phyloP scores from a whole-genome alignment of 2,113 vertebrate species.

The Charina bottae region DNA sequence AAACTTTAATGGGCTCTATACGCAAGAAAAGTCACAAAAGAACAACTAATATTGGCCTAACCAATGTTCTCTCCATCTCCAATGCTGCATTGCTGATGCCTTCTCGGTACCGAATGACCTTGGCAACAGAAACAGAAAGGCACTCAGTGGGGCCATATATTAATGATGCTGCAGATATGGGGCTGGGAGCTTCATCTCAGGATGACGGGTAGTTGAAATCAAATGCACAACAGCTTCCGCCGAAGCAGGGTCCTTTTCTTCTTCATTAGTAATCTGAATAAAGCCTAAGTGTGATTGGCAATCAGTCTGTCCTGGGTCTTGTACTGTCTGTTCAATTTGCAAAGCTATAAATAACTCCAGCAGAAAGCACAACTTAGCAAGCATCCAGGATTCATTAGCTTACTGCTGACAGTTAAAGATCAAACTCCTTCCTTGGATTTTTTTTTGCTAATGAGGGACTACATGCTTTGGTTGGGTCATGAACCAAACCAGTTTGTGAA shows the following conservation, averaged over 20 bases:
- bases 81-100: not conserved
- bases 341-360: constrained; percentile 18
- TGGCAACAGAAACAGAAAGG: constrained; percentile 8
- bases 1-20: not conserved
- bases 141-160: constrained; percentile 12
- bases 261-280: constrained; percentile 24
- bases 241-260: not conserved
- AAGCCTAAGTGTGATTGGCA: constrained; percentile 10
- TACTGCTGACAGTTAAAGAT: constrained; percentile 6
- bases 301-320: constrained; percentile 9
- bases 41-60: not conserved
- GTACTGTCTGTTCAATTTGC: constrained; percentile 25
- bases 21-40: not conserved
- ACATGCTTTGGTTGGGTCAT: not conserved
- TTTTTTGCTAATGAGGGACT: constrained; percentile 9
- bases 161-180: constrained; percentile 8
- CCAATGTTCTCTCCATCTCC: not conserved
- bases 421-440: not conserved
- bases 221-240: constrained; percentile 7
- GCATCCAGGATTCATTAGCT: constrained; percentile 10
- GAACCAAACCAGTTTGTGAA: not conserved
- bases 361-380: not conserved
- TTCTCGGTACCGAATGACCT: not conserved
- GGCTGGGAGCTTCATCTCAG: constrained; percentile 11
- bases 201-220: constrained; percentile 14